Evolutionary conservation across 2,888 invertebrate genomes (phyloP), one percentile per base, ranked within the genome.

Genomic region (Lysandra bellargus): DNA sequence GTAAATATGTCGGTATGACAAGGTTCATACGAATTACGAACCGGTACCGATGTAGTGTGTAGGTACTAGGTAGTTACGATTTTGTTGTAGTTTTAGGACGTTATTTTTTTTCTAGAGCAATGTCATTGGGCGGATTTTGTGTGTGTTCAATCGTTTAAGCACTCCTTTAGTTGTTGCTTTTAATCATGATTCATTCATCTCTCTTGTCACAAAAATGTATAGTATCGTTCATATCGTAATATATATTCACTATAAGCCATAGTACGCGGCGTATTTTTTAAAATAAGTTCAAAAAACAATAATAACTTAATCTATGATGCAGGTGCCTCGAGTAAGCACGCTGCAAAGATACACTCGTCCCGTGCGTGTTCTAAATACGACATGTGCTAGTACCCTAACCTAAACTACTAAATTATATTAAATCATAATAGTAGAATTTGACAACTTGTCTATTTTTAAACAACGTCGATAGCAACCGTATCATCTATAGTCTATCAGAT

Each of bases 1-100:
- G 90, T 93, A 91, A 92, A 91, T 91, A 91, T 90, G 89, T 91
- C 86, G 85, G 85, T 85, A 82, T 80, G 74, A 4, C 17, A 57
- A 57, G 49, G 49, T 57, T 80, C 78, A 49, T 49, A 49, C 49
- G 9, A 49, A 49, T 49, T 78, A 79, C 77, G 78, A 75, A 72
- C 80, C 75, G 79, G 80, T 78, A 79, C 80, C 76, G 49, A 79
- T 79, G 81, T 80, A 80, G 79, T 80, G 82, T 83, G 81, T 83
- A 83, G 79, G 81, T 83, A 83, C 81, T 83, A 83, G 79, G 81
- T 83, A 83, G 79, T 80, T 77, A 37, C 64, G 60, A 79, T 64
- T 69, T 30, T 69, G 33, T 69, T 69, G 33, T 33, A 69, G 69
- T 69, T 57, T 57, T 57, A 57, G 69, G 33, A 69, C 69, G 5